phyloP scores from a whole-genome alignment of 2,797 vertebrate genomes.

The Sandelia bainsii region DNA sequence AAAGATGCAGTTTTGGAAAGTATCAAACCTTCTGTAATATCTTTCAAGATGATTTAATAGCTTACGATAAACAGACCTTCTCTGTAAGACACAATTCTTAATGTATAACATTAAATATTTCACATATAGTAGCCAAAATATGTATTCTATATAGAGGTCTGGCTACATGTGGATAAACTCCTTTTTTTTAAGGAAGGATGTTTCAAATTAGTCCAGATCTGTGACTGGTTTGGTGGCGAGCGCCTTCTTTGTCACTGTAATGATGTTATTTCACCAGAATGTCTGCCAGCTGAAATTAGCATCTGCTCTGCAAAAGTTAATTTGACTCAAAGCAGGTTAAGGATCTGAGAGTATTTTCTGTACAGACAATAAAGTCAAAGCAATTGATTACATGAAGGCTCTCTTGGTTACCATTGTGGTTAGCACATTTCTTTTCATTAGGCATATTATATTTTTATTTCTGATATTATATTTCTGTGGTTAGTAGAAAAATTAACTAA shows the following conservation, averaged over 20 bases:
- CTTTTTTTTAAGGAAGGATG: not conserved
- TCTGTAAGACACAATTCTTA: slow-evolving; percentile 2
- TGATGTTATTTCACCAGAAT: not conserved
- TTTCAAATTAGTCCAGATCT: not conserved
- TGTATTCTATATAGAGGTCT: not conserved
- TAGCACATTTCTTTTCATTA: slow-evolving; percentile 2
- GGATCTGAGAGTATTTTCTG: not conserved
- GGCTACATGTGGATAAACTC: not conserved
- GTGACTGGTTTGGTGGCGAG: not conserved
- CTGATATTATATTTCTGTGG: not conserved
- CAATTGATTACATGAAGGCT: not conserved
- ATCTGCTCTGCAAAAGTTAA: no score
- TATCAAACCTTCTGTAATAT: not conserved
- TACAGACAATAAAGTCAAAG: not conserved
- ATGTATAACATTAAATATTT: not conserved
- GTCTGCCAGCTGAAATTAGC: not conserved
- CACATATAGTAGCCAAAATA: not conserved
- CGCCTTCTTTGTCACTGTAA: not conserved
- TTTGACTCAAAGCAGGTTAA: not conserved
- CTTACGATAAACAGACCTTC: slow-evolving; percentile 23
- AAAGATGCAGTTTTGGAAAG: slow-evolving; percentile 15
- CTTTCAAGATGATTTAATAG: slow-evolving; percentile 18
- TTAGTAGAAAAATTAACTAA: slow-evolving; percentile 24
- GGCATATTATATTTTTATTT: not conserved
- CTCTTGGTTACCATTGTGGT: not conserved